Conservation (phyloP, 2,113 vertebrate genomes). For the Neolamprologus variostigma region DNA sequence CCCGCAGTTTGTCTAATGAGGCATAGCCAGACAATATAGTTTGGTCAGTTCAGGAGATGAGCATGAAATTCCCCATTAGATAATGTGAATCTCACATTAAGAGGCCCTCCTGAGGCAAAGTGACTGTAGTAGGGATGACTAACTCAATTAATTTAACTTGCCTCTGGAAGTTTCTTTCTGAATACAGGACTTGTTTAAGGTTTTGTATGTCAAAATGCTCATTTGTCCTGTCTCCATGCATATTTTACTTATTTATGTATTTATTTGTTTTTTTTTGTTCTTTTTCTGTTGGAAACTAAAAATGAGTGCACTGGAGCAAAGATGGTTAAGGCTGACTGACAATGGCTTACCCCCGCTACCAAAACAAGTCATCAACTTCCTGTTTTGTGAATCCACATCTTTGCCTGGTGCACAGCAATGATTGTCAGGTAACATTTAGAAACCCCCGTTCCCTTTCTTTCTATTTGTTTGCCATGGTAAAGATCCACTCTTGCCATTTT, state of each 20-base stretch:
- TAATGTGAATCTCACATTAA: constrained; percentile 40
- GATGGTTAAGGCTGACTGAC: neutral
- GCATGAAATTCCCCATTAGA: constrained; percentile 46
- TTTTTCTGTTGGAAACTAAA: neutral
- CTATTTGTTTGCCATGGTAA: constrained; percentile 28
- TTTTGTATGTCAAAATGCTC: neutral
- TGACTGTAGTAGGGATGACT: neutral
- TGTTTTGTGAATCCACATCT: constrained; percentile 7
- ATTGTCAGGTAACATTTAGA: constrained; percentile 67
- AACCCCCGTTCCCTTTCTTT: neutral
- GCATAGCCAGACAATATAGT: constrained; percentile 21
- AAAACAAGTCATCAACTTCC: constrained; percentile 35
- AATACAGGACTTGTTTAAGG: neutral
- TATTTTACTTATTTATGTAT: neutral
- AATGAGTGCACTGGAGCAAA: constrained; percentile 9
- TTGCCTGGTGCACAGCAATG: neutral
- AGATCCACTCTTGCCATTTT: constrained; percentile 16
- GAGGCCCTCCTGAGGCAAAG: constrained; percentile 24
- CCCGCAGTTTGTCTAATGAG: constrained; percentile 53
- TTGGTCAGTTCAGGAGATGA: constrained; percentile 51
- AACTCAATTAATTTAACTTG: constrained; percentile 14
- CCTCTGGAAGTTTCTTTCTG: neutral
- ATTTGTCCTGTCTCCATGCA: neutral
- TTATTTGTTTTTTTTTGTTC: neutral
- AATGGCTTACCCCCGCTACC: neutral